phyloP scores from a whole-genome alignment of 1,140 invertebrate genomes.

The Lamellibrachia luymesi region DNA sequence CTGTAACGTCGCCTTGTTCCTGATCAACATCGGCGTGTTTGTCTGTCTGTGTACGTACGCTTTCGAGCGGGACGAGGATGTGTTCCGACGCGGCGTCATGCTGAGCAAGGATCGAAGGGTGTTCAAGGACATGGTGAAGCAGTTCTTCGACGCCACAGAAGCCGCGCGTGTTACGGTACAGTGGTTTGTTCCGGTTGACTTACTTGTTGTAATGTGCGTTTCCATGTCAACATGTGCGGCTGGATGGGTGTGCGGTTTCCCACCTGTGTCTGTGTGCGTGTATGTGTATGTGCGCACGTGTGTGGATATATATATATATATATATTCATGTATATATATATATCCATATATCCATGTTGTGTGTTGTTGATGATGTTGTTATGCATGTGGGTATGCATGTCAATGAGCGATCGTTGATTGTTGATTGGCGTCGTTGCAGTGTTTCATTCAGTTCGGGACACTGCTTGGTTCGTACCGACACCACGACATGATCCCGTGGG shows the following conservation, averaged over 20 bases:
- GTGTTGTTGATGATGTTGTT: not conserved
- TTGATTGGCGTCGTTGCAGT: not conserved
- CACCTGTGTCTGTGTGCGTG: too few relatives aligned
- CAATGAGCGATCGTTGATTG: not conserved
- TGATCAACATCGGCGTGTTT: not conserved
- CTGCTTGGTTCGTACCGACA: slow-evolving; percentile 37
- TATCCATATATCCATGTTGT: not conserved
- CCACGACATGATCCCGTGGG: slow-evolving; percentile 39
- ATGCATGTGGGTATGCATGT: not conserved
- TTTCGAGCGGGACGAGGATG: not conserved
- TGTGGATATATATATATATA: too few relatives aligned
- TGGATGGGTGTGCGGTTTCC: too few relatives aligned
- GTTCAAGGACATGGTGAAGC: not conserved
- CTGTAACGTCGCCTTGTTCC: not conserved
- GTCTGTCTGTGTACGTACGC: not conserved
- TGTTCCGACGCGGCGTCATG: not conserved
- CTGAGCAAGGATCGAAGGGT: not conserved
- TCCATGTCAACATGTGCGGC: too few relatives aligned
- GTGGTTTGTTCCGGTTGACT: not conserved
- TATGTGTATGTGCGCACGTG: too few relatives aligned
- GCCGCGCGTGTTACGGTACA: not conserved
- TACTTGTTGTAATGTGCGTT: too few relatives aligned
- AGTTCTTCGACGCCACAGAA: not conserved
- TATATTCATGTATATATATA: too few relatives aligned
- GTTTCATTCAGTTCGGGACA: slow-evolving; percentile 33